Evolutionary conservation across 2,888 invertebrate genomes (phyloP).

Genomic region (Lathronympha strigana): DNA sequence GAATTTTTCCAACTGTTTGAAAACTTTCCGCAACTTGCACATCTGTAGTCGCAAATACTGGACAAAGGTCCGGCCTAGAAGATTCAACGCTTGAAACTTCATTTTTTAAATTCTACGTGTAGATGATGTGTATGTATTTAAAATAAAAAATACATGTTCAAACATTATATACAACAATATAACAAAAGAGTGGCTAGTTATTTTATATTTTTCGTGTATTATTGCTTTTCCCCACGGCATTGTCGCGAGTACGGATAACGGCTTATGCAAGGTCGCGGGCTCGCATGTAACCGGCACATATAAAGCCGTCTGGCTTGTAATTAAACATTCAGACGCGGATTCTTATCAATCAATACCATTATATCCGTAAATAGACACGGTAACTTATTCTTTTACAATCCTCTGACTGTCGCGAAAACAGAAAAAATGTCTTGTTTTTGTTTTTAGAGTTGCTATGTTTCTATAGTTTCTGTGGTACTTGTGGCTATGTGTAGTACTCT

Average conservation of each 20-base stretch:
- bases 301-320: slow-evolving; percentile 3
- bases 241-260: neutral
- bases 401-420: neutral
- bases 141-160: too few species aligned
- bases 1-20: too few species aligned
- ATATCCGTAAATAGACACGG: neutral
- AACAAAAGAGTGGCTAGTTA: neutral
- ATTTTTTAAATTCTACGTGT: too few species aligned
- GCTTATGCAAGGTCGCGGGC: slow-evolving; percentile 8
- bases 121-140: too few species aligned
- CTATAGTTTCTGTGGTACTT: too few species aligned
- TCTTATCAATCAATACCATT: slow-evolving; percentile 2
- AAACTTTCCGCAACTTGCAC: too few species aligned
- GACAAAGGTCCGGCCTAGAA: too few species aligned
- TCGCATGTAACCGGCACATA: slow-evolving; percentile 17
- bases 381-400: neutral
- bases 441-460: neutral
- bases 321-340: slow-evolving; percentile 19
- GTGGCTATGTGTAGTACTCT: too few species aligned
- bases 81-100: too few species aligned
- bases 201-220: slow-evolving; percentile 10
- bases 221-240: slow-evolving; percentile 9
- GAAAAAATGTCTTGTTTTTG: neutral
- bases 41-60: too few species aligned
- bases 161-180: too few species aligned